phyloP scores from a whole-genome alignment of 2,113 vertebrate species.

The Pagrus major region DNA sequence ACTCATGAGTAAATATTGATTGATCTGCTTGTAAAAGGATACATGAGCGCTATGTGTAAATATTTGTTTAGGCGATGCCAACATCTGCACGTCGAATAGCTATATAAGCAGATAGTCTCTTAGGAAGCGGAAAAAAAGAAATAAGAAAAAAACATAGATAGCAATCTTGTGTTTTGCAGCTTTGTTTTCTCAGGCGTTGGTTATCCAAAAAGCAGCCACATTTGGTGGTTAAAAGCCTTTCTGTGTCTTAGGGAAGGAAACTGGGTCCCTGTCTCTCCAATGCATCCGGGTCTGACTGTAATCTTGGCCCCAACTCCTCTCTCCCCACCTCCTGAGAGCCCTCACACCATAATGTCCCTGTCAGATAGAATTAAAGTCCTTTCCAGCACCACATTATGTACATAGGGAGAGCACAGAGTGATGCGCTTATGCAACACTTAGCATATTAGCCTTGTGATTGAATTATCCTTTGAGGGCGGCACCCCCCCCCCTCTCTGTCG shows the following conservation, averaged over 20 bases:
- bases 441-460: constrained; percentile 78
- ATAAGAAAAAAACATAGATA: not conserved
- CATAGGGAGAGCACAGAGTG: constrained; percentile 69
- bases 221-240: constrained; percentile 63
- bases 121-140: not conserved
- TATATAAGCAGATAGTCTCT: constrained; percentile 48
- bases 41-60: constrained; percentile 74
- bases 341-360: constrained; percentile 71
- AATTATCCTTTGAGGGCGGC: constrained; percentile 73
- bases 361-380: constrained; percentile 75
- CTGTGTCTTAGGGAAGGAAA: constrained; percentile 52
- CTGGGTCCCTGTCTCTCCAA: constrained; percentile 37
- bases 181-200: constrained; percentile 37
- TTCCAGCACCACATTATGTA: constrained; percentile 64
- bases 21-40: constrained; percentile 77
- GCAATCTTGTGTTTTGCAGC: constrained; percentile 40
- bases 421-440: constrained; percentile 79
- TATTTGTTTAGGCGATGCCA: constrained; percentile 71
- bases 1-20: constrained; percentile 81
- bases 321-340: constrained; percentile 46
- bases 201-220: constrained; percentile 24
- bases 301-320: constrained; percentile 38
- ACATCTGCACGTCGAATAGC: constrained; percentile 52
- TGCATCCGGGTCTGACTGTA: constrained; percentile 50
- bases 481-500: not conserved